Percentiles rank a stretch among this genome's conserved stretches.
Evolutionary conservation across 2,888 invertebrate genomes (phyloP).

Genomic region (Macrosoma leucophasiata): DNA sequence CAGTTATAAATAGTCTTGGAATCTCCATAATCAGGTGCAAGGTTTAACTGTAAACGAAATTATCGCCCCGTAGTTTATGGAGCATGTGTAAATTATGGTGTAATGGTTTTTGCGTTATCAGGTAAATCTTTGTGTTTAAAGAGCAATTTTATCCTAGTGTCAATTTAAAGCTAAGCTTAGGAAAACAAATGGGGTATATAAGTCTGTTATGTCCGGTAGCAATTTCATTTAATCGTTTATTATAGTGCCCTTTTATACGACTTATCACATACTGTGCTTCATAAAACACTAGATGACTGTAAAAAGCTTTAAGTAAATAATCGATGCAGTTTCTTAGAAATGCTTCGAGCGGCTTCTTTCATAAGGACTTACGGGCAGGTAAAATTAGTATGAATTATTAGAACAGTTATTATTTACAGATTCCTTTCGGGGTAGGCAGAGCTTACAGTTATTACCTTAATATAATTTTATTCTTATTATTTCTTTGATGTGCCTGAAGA

Average conservation of each 20-base stretch:
- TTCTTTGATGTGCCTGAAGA: no score
- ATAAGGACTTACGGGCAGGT: conserved; percentile 61
- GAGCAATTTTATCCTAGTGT: conserved; percentile 47
- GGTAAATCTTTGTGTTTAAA: conserved; percentile 50
- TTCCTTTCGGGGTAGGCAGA: no score
- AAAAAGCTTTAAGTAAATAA: neutral
- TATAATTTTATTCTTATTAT: no score
- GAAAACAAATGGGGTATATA: conserved; percentile 48
- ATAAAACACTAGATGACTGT: neutral
- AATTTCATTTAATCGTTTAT: conserved; percentile 26
- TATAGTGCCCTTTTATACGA: conserved; percentile 19
- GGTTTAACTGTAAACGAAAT: conserved; percentile 38
- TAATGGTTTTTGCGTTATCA: conserved; percentile 49
- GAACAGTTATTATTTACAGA: no score
- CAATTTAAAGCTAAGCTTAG: conserved; percentile 49
- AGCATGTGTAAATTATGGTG: conserved; percentile 44
- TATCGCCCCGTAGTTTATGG: conserved; percentile 48
- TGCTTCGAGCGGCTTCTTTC: conserved; percentile 66
- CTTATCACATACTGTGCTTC: conserved; percentile 5
- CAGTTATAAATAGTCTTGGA: conserved; percentile 11
- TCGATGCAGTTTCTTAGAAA: conserved; percentile 28
- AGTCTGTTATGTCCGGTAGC: conserved; percentile 35
- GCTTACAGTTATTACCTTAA: no score
- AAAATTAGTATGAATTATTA: no score
- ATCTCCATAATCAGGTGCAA: conserved; percentile 12